phyloP scores from a whole-genome alignment of 1,140 invertebrate genomes.

The Cotesia chilonis region DNA sequence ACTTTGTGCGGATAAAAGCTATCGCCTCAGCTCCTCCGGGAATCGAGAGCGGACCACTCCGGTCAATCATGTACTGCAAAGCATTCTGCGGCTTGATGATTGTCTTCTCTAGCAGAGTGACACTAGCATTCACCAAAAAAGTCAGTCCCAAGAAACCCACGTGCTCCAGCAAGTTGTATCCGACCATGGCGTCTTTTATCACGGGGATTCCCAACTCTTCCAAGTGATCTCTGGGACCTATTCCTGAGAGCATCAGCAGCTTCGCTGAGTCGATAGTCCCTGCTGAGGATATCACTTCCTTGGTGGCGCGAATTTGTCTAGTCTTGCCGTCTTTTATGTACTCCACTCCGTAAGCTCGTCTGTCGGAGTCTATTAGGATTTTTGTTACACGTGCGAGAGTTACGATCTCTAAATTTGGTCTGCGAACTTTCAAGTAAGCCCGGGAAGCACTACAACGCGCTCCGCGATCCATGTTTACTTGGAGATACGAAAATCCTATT shows the following conservation, averaged over 20 bases:
- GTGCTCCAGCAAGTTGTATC: constrained; percentile 79
- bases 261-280: constrained; percentile 76
- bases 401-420: constrained; percentile 75
- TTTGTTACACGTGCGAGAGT: constrained; percentile 72
- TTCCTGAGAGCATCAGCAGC: constrained; percentile 78
- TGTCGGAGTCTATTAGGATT: constrained; percentile 68
- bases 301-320: constrained; percentile 63
- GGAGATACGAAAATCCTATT: constrained; percentile 71
- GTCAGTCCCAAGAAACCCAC: constrained; percentile 73
- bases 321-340: constrained; percentile 66
- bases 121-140: constrained; percentile 65
- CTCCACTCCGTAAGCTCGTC: constrained; percentile 69
- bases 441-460: constrained; percentile 71
- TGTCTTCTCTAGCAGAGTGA: constrained; percentile 49
- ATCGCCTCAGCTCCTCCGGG: constrained; percentile 67
- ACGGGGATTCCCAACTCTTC: constrained; percentile 73
- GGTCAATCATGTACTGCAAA: constrained; percentile 60
- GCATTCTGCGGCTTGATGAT: constrained; percentile 42
- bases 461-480: constrained; percentile 74
- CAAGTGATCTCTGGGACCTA: constrained; percentile 76
- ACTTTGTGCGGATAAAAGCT: constrained; percentile 66
- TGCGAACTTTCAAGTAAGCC: constrained; percentile 69
- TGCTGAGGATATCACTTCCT: constrained; percentile 75
- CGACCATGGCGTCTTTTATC: constrained; percentile 74
- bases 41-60: constrained; percentile 62